Evolutionary conservation across 2,113 vertebrate species (phyloP).

Genomic region (Calyptomena viridis): DNA sequence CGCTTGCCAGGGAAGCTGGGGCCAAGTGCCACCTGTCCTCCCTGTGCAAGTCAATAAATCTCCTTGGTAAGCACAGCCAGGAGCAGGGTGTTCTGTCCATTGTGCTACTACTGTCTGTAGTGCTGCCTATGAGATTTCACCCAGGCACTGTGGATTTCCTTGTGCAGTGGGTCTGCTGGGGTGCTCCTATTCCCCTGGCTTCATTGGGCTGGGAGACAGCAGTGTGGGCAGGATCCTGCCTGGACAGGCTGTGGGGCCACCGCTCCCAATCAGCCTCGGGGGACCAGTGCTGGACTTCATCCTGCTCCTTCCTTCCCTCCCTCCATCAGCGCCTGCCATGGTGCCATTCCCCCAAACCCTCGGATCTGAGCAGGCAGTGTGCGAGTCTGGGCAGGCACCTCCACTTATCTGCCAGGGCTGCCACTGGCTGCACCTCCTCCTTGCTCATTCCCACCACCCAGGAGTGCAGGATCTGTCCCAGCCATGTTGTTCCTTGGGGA

Average conservation of each 20-base stretch:
- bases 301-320: not conserved
- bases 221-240: not conserved
- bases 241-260: not conserved
- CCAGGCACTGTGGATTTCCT: accelerated
- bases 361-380: not conserved
- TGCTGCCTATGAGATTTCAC: accelerated
- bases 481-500: not conserved
- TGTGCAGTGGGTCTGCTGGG: accelerated
- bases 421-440: not conserved
- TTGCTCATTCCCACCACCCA: not conserved
- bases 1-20: accelerated
- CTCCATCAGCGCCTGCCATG: accelerated
- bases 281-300: not conserved
- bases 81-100: accelerated
- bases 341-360: not conserved
- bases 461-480: not conserved
- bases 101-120: not conserved
- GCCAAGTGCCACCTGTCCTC: not conserved
- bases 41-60: conserved; percentile 10
- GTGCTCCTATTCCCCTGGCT: not conserved
- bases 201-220: accelerated
- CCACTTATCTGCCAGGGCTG: not conserved
- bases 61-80: not conserved
- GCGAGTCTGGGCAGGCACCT: not conserved
- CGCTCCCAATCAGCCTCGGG: accelerated